Percentiles rank a stretch among this genome's conserved stretches.
These are phyloP conservation scores for Hololepta plana DNA, from an alignment of 2,888 invertebrate species.

Conservation along the genomic window DNA sequence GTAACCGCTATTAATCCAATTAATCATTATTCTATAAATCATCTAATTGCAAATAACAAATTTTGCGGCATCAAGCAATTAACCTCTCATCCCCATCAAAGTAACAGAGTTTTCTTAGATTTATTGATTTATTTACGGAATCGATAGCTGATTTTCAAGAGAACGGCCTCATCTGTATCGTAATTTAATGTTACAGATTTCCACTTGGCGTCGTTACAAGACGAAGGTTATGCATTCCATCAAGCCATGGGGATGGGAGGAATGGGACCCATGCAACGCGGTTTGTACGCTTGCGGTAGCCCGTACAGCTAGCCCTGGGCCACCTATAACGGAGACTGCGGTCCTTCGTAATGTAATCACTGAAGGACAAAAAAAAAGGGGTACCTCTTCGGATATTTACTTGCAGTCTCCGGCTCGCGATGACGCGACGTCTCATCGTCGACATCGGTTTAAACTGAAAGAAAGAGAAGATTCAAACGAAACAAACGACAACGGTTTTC, in stretches of 20 bases:
- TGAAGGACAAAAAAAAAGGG: too few relatives aligned
- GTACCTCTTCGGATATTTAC: too few relatives aligned
- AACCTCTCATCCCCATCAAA: too few relatives aligned
- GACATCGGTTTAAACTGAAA: conserved; percentile 10
- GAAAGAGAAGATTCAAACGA: conserved; percentile 1
- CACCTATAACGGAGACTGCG: conserved; percentile 32
- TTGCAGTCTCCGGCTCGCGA: conserved; percentile 26
- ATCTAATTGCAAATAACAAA: too few relatives aligned
- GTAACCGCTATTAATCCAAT: too few relatives aligned
- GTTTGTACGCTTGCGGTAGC: conserved; percentile 31
- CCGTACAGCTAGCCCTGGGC: conserved; percentile 35
- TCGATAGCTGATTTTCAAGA: conserved; percentile 1
- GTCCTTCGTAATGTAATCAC: conserved; percentile 27
- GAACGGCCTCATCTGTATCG: conserved; percentile 6
- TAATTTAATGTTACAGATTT: conserved; percentile 27
- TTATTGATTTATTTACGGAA: not conserved
- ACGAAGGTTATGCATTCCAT: conserved; percentile 33
- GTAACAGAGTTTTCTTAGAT: too few relatives aligned
- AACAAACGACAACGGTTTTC: too few relatives aligned
- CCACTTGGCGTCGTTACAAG: conserved; percentile 32
- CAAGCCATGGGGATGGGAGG: conserved; percentile 33
- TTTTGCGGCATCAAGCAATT: too few relatives aligned
- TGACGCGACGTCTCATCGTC: conserved; percentile 20
- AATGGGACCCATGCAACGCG: conserved; percentile 32
- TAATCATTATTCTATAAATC: too few relatives aligned